Conservation (phyloP, 2,888 invertebrate genomes). For the Nomada flava region DNA sequence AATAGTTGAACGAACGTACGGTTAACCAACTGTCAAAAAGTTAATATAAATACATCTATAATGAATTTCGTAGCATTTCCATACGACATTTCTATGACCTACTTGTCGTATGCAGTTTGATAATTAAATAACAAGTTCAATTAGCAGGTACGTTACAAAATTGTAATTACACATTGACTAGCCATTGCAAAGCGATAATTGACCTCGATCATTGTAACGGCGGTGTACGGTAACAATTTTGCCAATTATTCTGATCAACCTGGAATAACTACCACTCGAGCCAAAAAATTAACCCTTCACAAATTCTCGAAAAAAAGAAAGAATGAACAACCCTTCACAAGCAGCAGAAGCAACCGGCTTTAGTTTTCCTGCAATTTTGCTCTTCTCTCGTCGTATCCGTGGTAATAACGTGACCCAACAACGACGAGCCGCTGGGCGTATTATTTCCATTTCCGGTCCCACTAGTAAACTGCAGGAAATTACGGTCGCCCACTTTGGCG, state of each 20-base stretch:
- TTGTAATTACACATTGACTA: no score
- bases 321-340: background rate
- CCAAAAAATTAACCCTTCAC: background rate
- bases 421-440: slow-evolving; percentile 24
- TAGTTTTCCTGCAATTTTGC: slow-evolving; percentile 30
- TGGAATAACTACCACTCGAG: background rate
- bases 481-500: slow-evolving; percentile 63
- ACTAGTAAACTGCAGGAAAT: slow-evolving; percentile 69
- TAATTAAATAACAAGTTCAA: no score
- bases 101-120: background rate
- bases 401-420: slow-evolving; percentile 35
- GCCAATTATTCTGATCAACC: background rate
- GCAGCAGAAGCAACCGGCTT: background rate
- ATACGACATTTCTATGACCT: background rate
- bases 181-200: no score
- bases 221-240: background rate
- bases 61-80: background rate
- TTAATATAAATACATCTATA: no score
- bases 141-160: no score
- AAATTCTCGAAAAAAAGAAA: background rate
- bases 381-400: background rate
- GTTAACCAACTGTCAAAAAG: no score
- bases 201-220: no score
- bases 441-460: slow-evolving; percentile 68
- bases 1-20: no score